Evolutionary conservation across 2,113 vertebrate genomes (phyloP).

Genomic region (Lamprologus ornatipinnis): DNA sequence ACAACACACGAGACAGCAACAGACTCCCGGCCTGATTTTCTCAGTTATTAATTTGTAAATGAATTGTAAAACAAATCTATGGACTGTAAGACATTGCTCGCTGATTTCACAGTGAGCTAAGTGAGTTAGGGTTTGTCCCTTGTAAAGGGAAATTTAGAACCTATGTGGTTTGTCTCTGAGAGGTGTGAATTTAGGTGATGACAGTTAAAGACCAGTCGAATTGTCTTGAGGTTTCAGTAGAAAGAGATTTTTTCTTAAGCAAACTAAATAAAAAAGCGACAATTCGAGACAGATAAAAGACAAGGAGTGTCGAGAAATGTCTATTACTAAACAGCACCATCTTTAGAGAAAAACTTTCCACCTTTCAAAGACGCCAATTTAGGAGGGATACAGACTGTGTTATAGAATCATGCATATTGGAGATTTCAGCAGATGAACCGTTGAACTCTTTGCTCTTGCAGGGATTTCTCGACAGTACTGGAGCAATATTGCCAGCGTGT

Average conservation of each 20-base stretch:
- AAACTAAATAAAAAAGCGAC: not conserved
- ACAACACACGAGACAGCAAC: not conserved
- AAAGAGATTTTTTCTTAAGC: accelerated
- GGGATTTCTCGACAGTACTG: not conserved
- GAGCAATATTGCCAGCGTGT: not conserved
- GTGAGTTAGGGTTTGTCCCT: not conserved
- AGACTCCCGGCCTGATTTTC: not conserved
- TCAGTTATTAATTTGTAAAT: not conserved
- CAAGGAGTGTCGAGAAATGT: accelerated
- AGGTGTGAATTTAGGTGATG: not conserved
- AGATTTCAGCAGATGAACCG: not conserved
- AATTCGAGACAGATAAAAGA: not conserved
- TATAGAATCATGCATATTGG: not conserved
- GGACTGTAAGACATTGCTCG: not conserved
- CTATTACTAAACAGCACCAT: not conserved
- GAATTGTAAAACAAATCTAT: not conserved
- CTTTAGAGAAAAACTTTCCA: not conserved
- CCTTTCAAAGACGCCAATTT: not conserved
- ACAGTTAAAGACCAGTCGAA: not conserved
- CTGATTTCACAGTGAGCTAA: not conserved
- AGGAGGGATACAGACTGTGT: not conserved
- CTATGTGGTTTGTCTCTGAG: not conserved
- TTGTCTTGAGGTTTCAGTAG: not conserved
- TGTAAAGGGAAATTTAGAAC: not conserved
- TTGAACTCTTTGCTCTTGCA: not conserved